phyloP scores from a whole-genome alignment of 2,888 invertebrate species.

The Rhamphomyia laevipes region DNA sequence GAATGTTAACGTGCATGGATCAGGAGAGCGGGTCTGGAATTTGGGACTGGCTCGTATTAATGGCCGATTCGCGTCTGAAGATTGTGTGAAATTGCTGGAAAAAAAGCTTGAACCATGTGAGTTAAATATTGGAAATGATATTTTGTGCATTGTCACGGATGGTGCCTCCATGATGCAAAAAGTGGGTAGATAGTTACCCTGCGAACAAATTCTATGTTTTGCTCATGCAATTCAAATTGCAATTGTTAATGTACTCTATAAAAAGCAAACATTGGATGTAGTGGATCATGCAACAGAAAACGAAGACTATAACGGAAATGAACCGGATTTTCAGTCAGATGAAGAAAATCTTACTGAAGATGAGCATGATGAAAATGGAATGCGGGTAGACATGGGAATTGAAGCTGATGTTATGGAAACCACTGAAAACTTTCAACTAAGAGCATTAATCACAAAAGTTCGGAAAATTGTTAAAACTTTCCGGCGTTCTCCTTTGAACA shows the following conservation, averaged over 20 bases:
- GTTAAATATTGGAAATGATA: not conserved
- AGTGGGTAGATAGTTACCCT: not conserved
- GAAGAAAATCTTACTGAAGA: not conserved
- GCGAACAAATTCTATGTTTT: not conserved
- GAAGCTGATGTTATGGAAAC: not conserved
- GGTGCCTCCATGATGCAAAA: not conserved
- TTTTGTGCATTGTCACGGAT: not conserved
- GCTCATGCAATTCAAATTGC: not conserved
- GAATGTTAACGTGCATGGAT: conserved; percentile 3
- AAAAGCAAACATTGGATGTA: not conserved
- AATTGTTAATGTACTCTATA: not conserved
- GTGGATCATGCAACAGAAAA: not conserved
- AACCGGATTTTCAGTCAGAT: not conserved
- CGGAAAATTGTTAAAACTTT: no score
- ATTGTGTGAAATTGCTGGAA: not conserved
- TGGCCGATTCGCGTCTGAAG: not conserved
- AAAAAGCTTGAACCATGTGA: not conserved
- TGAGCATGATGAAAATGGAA: not conserved
- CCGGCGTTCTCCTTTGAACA: no score
- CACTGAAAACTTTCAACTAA: not conserved
- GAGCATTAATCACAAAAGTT: not conserved
- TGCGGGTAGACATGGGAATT: not conserved
- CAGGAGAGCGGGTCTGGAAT: not conserved
- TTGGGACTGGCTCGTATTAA: not conserved
- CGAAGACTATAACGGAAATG: not conserved